Base-by-base conservation (phyloP, 2,797 vertebrate genomes). In the Denticeps clupeoides region DNA sequence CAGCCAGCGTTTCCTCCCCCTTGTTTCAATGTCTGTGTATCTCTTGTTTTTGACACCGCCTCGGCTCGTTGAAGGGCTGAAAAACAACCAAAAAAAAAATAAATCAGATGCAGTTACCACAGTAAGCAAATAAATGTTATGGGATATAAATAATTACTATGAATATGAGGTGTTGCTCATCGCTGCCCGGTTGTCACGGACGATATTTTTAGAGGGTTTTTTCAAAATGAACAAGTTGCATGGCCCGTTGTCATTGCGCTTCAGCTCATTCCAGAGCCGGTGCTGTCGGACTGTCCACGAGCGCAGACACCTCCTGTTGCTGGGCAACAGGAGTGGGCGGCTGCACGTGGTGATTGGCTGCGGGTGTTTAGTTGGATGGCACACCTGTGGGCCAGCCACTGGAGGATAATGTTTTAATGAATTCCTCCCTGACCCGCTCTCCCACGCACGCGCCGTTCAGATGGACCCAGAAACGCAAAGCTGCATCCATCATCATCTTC, bases 401-500 rank as follows among this genome's bases (percentile, higher is more conserved):
- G 35, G 9, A 21, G 16, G 35, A 38, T 19, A 38, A 18, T 18
- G 11, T 18, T 10, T 11, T 38, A 38, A 38, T 38, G 35, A 38
- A 38, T 21, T 16, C 18, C 18, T 38, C 10, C 18, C 35, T n/a
- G 38, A 35, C 38, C 35, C 35, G 21, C 18, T 3, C 2, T 9
- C 18, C 21, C 4, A 4, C 18, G 11, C 18, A 4, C 6, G 9
- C 35, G 9, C 11, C 35, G 10, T 35, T 21, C 38, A 38, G 35
- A 35, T 38, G 18, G 38, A 38, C 16, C 18, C 38, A 35, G 18
- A 19, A 38, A 38, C 35, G 35, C 35, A 38, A 38, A 38, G 35
- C 18, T 5, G 69, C 76, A 81, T 78, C 74, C 75, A 76, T 83
- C 79, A 79, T 79, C 68, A 79, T 79, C 68, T 56, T 79, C 75